Evolutionary conservation across 1,140 invertebrate species (phyloP).

Genomic region (Megathymus violae): DNA sequence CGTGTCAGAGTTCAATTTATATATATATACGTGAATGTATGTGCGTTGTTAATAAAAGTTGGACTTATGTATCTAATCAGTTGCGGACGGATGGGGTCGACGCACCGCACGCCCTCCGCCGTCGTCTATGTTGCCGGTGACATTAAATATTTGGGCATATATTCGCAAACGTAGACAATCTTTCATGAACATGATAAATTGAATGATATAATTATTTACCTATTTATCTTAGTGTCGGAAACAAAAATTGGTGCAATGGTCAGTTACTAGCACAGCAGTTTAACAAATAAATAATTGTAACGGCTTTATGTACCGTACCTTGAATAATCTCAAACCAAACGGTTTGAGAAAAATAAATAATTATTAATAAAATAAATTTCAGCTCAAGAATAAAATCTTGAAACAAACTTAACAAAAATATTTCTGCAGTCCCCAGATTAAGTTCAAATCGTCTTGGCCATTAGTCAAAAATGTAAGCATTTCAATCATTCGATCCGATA

Average conservation of each 20-base stretch:
- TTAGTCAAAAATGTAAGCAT: slow-evolving; percentile 18
- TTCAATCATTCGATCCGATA: slow-evolving; percentile 3
- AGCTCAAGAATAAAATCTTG: background rate
- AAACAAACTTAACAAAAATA: background rate
- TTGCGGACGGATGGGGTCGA: slow-evolving; percentile 56
- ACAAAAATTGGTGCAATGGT: too few relatives aligned
- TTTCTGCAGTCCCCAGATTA: too few relatives aligned
- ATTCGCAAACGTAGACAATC: slow-evolving; percentile 26
- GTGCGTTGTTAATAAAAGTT: slow-evolving; percentile 44
- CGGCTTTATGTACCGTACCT: too few relatives aligned
- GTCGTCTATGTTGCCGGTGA: slow-evolving; percentile 12
- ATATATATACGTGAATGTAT: background rate
- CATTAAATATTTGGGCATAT: slow-evolving; percentile 29
- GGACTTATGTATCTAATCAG: slow-evolving; percentile 58
- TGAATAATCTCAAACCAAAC: too few relatives aligned
- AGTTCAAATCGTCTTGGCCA: slow-evolving; percentile 9
- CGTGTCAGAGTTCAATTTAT: background rate
- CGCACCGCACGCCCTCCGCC: slow-evolving; percentile 46
- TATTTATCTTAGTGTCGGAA: too few relatives aligned
- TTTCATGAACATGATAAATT: too few relatives aligned
- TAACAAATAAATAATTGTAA: too few relatives aligned
- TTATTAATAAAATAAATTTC: too few relatives aligned
- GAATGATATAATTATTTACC: too few relatives aligned
- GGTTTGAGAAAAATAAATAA: too few relatives aligned
- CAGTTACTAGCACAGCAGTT: too few relatives aligned